Evolutionary conservation across 1,140 invertebrate genomes (phyloP).

Genomic region (Drosophila bocqueti): DNA sequence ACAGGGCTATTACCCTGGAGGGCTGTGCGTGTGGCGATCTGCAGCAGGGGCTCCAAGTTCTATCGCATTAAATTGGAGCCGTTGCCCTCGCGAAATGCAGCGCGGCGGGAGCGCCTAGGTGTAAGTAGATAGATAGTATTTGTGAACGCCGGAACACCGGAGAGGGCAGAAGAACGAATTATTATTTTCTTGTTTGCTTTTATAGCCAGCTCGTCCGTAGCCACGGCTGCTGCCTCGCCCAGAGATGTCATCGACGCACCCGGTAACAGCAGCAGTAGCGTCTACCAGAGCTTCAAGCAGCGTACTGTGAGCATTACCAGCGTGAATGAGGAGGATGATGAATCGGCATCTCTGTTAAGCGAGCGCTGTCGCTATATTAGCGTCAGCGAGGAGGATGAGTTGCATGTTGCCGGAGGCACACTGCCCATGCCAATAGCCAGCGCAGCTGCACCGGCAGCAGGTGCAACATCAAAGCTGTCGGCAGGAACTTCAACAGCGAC

Average conservation of each 20-base stretch:
- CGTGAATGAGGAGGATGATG: constrained; percentile 81
- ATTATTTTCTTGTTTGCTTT: background rate
- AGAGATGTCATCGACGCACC: constrained; percentile 55
- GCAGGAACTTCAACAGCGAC: constrained; percentile 1
- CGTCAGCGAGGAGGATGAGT: constrained; percentile 79
- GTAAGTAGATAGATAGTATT: constrained; percentile 61
- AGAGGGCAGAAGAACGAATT: background rate
- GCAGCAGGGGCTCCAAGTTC: constrained; percentile 94
- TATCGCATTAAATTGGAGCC: constrained; percentile 94
- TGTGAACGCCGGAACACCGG: no score
- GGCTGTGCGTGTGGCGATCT: constrained; percentile 92
- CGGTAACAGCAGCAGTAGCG: constrained; percentile 26
- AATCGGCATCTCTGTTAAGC: constrained; percentile 67
- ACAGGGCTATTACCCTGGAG: constrained; percentile 85
- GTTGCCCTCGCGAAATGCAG: constrained; percentile 61
- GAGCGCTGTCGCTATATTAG: constrained; percentile 81
- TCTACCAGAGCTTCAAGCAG: constrained; percentile 72
- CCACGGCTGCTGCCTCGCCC: constrained; percentile 11
- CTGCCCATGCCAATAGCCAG: constrained; percentile 18
- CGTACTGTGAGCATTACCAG: constrained; percentile 79
- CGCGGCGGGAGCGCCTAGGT: constrained; percentile 72
- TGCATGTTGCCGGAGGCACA: constrained; percentile 49
- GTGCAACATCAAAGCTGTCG: constrained; percentile 4
- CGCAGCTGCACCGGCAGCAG: constrained; percentile 18
- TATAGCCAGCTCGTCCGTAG: constrained; percentile 32